phyloP scores from a whole-genome alignment of 1,140 invertebrate genomes.

The Palaemon carinicauda region DNA sequence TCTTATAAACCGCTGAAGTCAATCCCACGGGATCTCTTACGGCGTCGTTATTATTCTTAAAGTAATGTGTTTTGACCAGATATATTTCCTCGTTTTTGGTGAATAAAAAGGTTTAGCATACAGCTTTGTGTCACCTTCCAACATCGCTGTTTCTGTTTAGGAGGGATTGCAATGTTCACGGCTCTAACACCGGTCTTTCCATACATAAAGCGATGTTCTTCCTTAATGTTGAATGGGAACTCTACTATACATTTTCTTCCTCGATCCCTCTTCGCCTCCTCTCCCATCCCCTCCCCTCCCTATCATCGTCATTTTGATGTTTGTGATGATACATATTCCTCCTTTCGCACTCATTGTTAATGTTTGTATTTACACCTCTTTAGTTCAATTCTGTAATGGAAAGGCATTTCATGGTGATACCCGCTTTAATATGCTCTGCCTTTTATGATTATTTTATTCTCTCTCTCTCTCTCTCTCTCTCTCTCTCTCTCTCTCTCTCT shows the following conservation, averaged over 20 bases:
- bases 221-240: neutral
- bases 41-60: no score
- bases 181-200: no score
- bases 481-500: neutral
- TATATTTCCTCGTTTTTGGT: no score
- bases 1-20: no score
- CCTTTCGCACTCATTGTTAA: no score
- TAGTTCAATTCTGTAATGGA: no score
- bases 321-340: no score
- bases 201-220: no score
- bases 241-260: neutral
- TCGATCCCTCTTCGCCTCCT: neutral
- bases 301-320: neutral
- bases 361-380: no score
- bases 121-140: neutral
- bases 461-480: neutral
- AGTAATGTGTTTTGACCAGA: no score
- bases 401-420: neutral
- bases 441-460: neutral
- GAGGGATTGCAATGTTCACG: no score
- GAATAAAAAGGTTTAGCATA: neutral
- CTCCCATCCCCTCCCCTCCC: neutral
- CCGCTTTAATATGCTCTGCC: neutral
- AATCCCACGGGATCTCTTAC: no score
- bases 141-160: neutral